Evolutionary conservation across 2,888 invertebrate genomes (phyloP).

Genomic region (Tineola bisselliella): DNA sequence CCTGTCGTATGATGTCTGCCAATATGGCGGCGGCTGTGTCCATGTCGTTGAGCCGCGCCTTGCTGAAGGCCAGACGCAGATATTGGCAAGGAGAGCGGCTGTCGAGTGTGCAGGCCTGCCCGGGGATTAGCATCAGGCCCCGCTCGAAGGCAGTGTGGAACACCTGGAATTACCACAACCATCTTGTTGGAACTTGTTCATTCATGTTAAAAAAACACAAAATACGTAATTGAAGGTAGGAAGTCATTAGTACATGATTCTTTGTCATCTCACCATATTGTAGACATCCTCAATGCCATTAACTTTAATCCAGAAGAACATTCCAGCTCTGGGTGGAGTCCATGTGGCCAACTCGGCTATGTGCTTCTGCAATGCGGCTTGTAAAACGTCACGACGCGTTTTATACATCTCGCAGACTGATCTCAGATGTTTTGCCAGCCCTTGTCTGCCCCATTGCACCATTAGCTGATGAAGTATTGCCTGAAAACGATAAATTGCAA

Average conservation of each 20-base stretch:
- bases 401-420: conserved; percentile 71
- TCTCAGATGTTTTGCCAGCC: conserved; percentile 68
- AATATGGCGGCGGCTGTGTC: conserved; percentile 68
- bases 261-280: conserved; percentile 68
- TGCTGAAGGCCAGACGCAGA: conserved; percentile 77
- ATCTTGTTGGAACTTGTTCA: no score
- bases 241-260: not conserved
- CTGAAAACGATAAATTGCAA: conserved; percentile 33
- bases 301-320: conserved; percentile 82
- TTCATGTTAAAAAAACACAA: not conserved
- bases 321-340: conserved; percentile 74
- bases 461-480: conserved; percentile 66
- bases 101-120: conserved; percentile 77
- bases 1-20: conserved; percentile 69
- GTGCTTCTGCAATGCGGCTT: conserved; percentile 68
- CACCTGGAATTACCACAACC: conserved; percentile 39
- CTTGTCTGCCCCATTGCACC: conserved; percentile 67
- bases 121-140: conserved; percentile 77
- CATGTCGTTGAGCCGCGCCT: conserved; percentile 72
- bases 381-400: conserved; percentile 70
- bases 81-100: conserved; percentile 70
- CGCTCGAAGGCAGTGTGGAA: conserved; percentile 70
- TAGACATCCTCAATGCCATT: conserved; percentile 75
- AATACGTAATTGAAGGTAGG: not conserved
- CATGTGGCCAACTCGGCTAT: conserved; percentile 73